Base-by-base conservation (phyloP, 2,113 vertebrate species). In the Phodopus roborovskii region DNA sequence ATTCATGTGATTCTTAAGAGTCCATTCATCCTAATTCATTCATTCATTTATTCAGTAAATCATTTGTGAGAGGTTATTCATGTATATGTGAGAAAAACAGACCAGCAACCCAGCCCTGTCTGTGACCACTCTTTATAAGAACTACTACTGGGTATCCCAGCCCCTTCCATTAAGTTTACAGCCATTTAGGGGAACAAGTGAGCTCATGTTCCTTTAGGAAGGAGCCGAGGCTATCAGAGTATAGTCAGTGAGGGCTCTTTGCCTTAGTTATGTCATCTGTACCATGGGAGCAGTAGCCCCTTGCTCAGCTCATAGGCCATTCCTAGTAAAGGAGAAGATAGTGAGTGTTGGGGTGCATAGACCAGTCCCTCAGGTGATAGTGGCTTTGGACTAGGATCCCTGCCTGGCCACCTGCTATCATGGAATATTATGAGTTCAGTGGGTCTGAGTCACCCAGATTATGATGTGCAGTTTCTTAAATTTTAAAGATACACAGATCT, bases 341-440 rank as follows among this genome's bases (percentile, higher is more conserved):
- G 26, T 0, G 4, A 53, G 48, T 24, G 0, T 0, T 73, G 45
- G 39, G 13, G 5, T 86, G 15, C 48, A 15, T 12, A 36, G 20
- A 39, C 81, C 2, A 1, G 10, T 2, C 8, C 4, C 0, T 4
- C 24, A 90, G 48, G 45, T 1, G 0, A 56, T 33, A 13, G 90
- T 2, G 8, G 17, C 36, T 1, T 6, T 7, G 50, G 13, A 12
- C 77, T 7, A 10, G 53, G 82, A 62, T 79, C 17, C 5, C 5
- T 15, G 15, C 16, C 17, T 42, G 6, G 78, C 62, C 33, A 15
- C 17, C 6, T 2, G 8, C 53, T 62, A 58, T n/a, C 4, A 4
- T 11, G 68, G 13, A 45, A 22, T 24, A 12, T 15, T 12, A 11
- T 66, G 74, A 86, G 45, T 78, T 50, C 24, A 39, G 3, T 11